phyloP scores from a whole-genome alignment of 2,888 invertebrate species.

The Gastrophysa polygoni region DNA sequence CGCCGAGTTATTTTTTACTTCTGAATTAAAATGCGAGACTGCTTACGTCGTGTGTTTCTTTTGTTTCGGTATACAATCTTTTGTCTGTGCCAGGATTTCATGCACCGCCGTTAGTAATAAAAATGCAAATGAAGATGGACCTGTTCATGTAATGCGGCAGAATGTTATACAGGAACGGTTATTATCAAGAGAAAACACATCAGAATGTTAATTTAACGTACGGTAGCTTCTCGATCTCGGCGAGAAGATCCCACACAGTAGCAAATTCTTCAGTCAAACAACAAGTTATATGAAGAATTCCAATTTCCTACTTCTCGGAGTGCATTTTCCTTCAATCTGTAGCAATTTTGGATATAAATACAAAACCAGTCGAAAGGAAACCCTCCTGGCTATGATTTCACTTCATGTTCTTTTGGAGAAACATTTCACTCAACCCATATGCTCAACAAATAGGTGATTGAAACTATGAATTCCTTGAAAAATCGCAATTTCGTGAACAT shows the following conservation, averaged over 20 bases:
- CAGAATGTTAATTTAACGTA: conserved; percentile 19
- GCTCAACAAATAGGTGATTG: too few species aligned
- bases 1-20: conserved; percentile 40
- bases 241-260: neutral
- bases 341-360: too few species aligned
- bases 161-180: conserved; percentile 23
- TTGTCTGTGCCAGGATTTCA: conserved; percentile 52
- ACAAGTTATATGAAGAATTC: too few species aligned
- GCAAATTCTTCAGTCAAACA: too few species aligned
- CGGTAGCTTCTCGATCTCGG: neutral
- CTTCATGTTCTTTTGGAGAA: too few species aligned
- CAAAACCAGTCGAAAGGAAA: too few species aligned
- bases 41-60: conserved; percentile 53
- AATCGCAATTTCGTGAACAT: too few species aligned
- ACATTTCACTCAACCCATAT: too few species aligned
- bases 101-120: conserved; percentile 49
- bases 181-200: conserved; percentile 17
- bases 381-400: too few species aligned
- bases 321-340: too few species aligned
- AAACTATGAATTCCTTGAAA: too few species aligned
- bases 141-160: conserved; percentile 27
- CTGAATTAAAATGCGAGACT: conserved; percentile 54
- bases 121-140: conserved; percentile 50
- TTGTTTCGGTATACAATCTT: conserved; percentile 49
- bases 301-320: too few species aligned